Evolutionary conservation across 2,797 vertebrate genomes (phyloP).

Genomic region (Semaprochilodus insignis): DNA sequence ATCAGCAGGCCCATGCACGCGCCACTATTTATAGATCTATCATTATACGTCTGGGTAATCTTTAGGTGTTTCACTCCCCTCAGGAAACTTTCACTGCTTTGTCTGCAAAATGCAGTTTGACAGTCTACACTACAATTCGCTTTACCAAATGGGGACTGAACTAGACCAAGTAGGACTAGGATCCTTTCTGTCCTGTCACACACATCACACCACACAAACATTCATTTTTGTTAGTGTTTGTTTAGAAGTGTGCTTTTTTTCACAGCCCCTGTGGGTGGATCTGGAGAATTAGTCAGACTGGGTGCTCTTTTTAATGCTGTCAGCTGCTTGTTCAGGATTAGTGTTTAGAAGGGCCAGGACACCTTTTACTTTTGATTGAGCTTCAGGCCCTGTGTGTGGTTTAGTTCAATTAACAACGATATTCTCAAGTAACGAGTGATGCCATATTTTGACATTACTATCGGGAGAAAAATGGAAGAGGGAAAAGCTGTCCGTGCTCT

Average conservation of each 20-base stretch:
- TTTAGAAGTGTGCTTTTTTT: not conserved
- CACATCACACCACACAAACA: not conserved
- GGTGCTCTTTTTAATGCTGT: not conserved
- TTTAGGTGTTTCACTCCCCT: too few species aligned
- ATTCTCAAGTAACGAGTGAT: not conserved
- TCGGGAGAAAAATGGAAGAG: not conserved
- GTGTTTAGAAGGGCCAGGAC: not conserved
- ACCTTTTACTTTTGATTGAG: not conserved
- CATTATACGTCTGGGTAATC: too few species aligned
- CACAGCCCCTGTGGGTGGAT: not conserved
- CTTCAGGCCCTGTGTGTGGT: not conserved
- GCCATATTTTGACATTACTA: not conserved
- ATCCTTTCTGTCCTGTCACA: not conserved
- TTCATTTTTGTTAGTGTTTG: conserved; percentile 6
- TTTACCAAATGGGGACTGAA: too few species aligned
- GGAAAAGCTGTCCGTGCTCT: not conserved
- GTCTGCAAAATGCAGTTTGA: too few species aligned
- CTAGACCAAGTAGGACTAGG: too few species aligned
- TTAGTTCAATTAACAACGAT: not conserved
- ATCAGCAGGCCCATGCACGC: too few species aligned
- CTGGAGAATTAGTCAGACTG: not conserved
- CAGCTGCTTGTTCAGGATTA: not conserved
- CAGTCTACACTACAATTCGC: too few species aligned
- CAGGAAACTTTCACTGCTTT: too few species aligned
- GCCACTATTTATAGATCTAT: too few species aligned